Evolutionary conservation across 2,888 invertebrate species (phyloP), one percentile per base, ranked within the genome.

Genomic region (Schrankia costaestrigalis): DNA sequence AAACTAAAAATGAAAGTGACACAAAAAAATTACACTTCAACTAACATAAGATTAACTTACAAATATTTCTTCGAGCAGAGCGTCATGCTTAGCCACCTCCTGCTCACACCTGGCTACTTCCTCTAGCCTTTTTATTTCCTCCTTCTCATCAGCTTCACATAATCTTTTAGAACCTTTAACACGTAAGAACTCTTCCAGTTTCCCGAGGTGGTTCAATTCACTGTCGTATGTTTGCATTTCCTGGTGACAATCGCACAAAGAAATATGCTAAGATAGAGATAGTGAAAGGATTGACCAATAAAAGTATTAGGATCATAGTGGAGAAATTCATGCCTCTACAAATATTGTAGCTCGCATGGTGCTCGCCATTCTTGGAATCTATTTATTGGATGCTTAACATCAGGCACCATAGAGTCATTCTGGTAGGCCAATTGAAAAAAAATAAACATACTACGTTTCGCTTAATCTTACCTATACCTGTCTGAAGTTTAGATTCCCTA

Each of bases 171-270:
- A 94, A 0, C 94, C 94, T 74, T 97, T 97, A 1, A 94, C 91
- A 5, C 93, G 92, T 31, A 97, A 90, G 68, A 97, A 97, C 65
- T 94, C 93, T 63, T 95, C 93, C 28, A 97, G 78, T 55, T 94
- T 94, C 7, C 93, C 91, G 51, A 96, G 93, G 63, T 96, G 94
- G 67, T 97, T 96, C 22, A 97, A 82, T 38, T 94, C 93, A 2
- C 96, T 89, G 67, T 96, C 93, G 58, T 95, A 90, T 45, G 95
- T 94, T 71, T 95, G 92, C 94, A 97, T 96, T 82, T 97, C 97
- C 84, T 93, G 56, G n/a, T 35, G 26, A 27, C 10, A 17, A 17
- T 18, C 3, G 3, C 3, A 12, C n/a, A 28, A 19, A 28, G 7
- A 18, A 12, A 10, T 1, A n/a, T 12, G 2, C 1, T 12, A 14